Base-by-base conservation (phyloP, 2,888 invertebrate species). In the Agonum fuliginosum region DNA sequence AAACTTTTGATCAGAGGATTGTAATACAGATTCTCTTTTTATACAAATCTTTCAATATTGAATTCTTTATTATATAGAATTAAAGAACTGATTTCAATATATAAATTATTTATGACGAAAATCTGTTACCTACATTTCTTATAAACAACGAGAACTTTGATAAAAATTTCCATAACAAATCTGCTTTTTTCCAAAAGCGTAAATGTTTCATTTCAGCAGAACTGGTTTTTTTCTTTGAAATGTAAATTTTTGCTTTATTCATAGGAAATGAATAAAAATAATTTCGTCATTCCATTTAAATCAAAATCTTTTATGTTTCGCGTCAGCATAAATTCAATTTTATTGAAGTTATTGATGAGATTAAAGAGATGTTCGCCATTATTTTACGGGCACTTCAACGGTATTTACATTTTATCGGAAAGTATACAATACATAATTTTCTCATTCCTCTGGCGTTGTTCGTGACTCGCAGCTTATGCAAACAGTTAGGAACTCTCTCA, bases 171-270 rank as follows among this genome's bases (percentile, higher is more conserved):
- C 69, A 69, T 69, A 43, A 69, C 12, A 67, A 67, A 69, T 24
- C 27, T 24, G 24, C 46, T 69, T 69, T 69, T 46, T 46, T 67
- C 67, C 58, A 58, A 22, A 30, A 65, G 62, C 67, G 20, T 67
- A 34, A 67, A 43, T 46, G 17, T 69, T 22, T 69, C 20, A 46
- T 69, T 69, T 24, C 14, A 69, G 22, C n/a, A 41, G 20, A 41
- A 69, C 17, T 19, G n/a, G 8, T 5, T 43, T 69, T 69, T 69
- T 43, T 34, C 46, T 69, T 69, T 69, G 69, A 69, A 69, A 69
- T 69, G 69, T 69, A 69, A 69, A 69, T 69, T 69, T 10, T 14
- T 69, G 30, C 30, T 69, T 69, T 69, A 69, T 69, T 69, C 69
- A 22, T 43, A 43, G 34, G 43, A 69, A 69, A 69, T 62, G 58